phyloP scores from a whole-genome alignment of 2,797 vertebrate genomes.

The Chromis chromis region DNA sequence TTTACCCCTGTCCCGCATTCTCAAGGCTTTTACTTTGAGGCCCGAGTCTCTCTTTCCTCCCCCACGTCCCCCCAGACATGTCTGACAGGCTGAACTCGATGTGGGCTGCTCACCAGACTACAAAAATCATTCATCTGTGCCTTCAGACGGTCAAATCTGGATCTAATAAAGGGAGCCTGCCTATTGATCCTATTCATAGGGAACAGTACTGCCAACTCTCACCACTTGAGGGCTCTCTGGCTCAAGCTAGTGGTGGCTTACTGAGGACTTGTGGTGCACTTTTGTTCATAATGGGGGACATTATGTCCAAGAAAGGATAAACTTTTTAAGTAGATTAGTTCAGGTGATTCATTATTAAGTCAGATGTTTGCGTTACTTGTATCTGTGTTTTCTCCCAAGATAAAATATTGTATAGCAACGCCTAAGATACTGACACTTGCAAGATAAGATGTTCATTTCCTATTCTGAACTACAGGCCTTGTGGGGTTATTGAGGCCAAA shows the following conservation, averaged over 20 bases:
- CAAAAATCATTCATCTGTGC: conserved; percentile 91
- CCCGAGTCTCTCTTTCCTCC: conserved; percentile 76
- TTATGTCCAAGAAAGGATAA: background rate
- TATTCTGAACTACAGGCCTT: conserved; percentile 14
- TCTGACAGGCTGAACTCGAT: conserved; percentile 89
- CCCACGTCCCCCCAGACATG: conserved; percentile 85
- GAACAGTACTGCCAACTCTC: conserved; percentile 19
- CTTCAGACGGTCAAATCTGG: conserved; percentile 89
- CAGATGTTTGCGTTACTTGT: background rate
- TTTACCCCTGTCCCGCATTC: conserved; percentile 85
- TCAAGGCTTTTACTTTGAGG: conserved; percentile 86
- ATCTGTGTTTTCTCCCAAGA: background rate
- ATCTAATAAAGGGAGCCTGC: conserved; percentile 86
- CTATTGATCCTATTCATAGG: conserved; percentile 82
- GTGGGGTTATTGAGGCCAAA: conserved; percentile 36
- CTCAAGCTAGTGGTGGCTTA: conserved; percentile 64
- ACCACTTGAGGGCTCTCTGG: conserved; percentile 86
- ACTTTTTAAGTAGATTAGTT: background rate
- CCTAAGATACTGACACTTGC: conserved; percentile 5
- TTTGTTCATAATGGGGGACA: conserved; percentile 28
- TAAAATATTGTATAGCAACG: background rate
- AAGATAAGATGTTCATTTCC: conserved; percentile 30
- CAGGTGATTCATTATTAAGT: background rate
- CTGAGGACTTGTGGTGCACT: background rate
- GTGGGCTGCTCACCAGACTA: conserved; percentile 88